Evolutionary conservation across 2,113 vertebrate genomes (phyloP), one percentile per base, ranked within the genome.

Genomic region (Petromus typicus): DNA sequence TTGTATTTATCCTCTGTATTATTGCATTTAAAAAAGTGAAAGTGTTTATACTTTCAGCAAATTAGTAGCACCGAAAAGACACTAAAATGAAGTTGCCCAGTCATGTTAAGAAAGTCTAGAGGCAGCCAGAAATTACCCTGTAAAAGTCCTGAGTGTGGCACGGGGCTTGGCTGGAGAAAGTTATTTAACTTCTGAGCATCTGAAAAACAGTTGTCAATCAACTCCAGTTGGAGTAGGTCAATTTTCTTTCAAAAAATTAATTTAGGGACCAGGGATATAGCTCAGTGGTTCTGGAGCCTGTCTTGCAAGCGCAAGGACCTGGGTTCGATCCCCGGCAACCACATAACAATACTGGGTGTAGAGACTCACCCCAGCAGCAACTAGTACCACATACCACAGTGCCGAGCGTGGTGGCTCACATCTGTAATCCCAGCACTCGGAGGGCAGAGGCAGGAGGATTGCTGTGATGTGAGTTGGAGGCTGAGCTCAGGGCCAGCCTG

Each of bases 11-110:
- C 40, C 48, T 80, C 87, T 57, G 45, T 14, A 40, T 45, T 18
- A 84, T 69, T 7, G n/a, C 22, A 64, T n/a, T n/a, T 90, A 64
- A 83, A 56, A 66, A 45, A 25, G 11, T 56, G 48, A 61, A n/a
- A 12, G 0, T 48, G 22, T 88, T 94, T 10, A 83, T 7, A 18
- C 40, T 76, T 59, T 45, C 11, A 86, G 25, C 59, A 93, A 69
- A 89, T 95, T 69, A 86, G 48, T 51, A 86, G 30, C 6, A n/a
- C n/a, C 91, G 87, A 30, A 79, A 83, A n/a, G 71, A 69, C 45
- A 67, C 59, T 59, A 71, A 82, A 75, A 51, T 59, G 20, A 13
- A 25, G 2, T 48, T 48, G 11, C 32, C 40, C 32, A 51, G 34
- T 81, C 54, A 9, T n/a, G 7, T n/a, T 64, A 45, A 81, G 43